Base-by-base conservation (phyloP, 2,113 vertebrate genomes). In the Solea solea region DNA sequence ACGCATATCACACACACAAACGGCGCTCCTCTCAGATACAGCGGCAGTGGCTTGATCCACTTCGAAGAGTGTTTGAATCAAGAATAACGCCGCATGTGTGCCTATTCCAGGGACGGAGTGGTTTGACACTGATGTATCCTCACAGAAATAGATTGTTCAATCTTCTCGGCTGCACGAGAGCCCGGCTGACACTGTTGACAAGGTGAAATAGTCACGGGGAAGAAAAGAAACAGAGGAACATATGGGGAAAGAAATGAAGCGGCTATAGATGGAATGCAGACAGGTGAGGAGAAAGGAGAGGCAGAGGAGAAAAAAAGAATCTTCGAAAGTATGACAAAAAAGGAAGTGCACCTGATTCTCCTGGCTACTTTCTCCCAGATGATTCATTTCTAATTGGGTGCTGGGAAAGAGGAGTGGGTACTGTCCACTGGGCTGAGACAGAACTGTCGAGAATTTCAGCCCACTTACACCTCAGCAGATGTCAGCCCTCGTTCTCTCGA, bases 81-180 rank as follows among this genome's bases (percentile, higher is more conserved):
- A 74, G 83, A 89, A 81, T 71, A 84, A 69, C 76, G 45, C 79
- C 76, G 69, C 56, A 10, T 72, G 83, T 83, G 82, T 77, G 74
- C 65, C 62, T 45, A 2, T 45, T 1, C 45, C 12, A 64, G 76
- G 71, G 86, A 87, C 86, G 84, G 83, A 89, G 86, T 86, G 89
- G 74, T 86, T 81, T 87, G 89, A 90, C 90, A 88, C 89, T 90
- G 89, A 90, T 90, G 81, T 90, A 88, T 91, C 89, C 77, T 88
- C 82, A 88, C 89, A 89, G 87, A 90, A 91, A 92, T 91, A 90
- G 85, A 89, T 90, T 92, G 90, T 91, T 89, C 90, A 92, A 91
- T 90, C 83, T 89, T 83, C 77, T 81, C 63, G 15, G 70, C 86
- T 80, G 80, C 74, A 67, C 72, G 62, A 83, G 80, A 64, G 81